Percentiles rank a stretch among this genome's conserved stretches.
These are phyloP conservation scores for Mamestra brassicae DNA, from an alignment of 2,888 invertebrate genomes.

Conservation along the genomic window DNA sequence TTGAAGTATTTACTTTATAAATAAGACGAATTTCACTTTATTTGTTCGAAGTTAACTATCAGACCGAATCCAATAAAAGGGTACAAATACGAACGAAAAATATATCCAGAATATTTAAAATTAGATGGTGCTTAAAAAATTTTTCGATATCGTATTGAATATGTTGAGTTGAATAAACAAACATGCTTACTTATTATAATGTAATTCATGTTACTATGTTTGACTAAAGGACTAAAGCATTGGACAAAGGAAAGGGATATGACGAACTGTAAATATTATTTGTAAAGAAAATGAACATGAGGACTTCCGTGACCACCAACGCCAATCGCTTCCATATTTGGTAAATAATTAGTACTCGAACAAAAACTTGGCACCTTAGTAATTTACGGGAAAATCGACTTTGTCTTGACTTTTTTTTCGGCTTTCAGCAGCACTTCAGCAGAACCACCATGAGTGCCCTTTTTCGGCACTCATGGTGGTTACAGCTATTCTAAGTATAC, in stretches of 20 bases:
- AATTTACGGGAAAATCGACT: too few relatives aligned
- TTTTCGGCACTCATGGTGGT: too few relatives aligned
- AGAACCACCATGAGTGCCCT: too few relatives aligned
- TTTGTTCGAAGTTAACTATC: not conserved
- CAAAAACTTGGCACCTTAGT: too few relatives aligned
- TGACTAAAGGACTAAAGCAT: not conserved
- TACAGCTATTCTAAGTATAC: too few relatives aligned
- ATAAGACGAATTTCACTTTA: slow-evolving; percentile 3
- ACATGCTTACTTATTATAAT: slow-evolving; percentile 4
- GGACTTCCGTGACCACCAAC: not conserved
- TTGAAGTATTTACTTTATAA: not conserved
- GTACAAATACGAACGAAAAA: slow-evolving; percentile 18
- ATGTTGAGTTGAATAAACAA: slow-evolving; percentile 22
- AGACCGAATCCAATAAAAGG: slow-evolving; percentile 11
- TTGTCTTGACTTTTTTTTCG: too few relatives aligned
- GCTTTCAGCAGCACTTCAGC: too few relatives aligned
- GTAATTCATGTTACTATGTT: not conserved
- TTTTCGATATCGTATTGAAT: slow-evolving; percentile 25
- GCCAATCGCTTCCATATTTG: too few relatives aligned
- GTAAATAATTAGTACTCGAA: too few relatives aligned
- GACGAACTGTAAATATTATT: not conserved
- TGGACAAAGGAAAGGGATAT: not conserved
- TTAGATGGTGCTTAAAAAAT: slow-evolving; percentile 5
- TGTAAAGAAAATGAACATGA: not conserved
- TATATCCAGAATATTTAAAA: slow-evolving; percentile 24